Evolutionary conservation across 2,888 invertebrate genomes (phyloP).

Genomic region (Anarsia innoxiella): DNA sequence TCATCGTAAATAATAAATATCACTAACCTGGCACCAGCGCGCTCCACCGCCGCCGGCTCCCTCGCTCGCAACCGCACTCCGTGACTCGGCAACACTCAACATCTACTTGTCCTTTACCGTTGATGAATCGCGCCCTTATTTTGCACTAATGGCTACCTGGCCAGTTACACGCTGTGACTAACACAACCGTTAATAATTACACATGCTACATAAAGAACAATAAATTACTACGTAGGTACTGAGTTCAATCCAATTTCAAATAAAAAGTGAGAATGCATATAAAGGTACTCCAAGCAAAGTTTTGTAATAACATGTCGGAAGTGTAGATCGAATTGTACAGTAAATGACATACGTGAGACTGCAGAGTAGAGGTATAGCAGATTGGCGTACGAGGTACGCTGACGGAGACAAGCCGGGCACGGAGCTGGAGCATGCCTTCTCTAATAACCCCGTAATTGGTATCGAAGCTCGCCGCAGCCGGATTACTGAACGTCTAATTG

Average conservation of each 20-base stretch:
- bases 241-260: too few species aligned
- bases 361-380: too few species aligned
- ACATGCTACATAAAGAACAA: too few species aligned
- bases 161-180: too few species aligned
- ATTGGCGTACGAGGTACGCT: conserved; percentile 17
- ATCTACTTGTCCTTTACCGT: conserved; percentile 34
- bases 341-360: too few species aligned
- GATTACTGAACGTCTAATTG: conserved; percentile 75
- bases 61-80: conserved; percentile 20
- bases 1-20: conserved; percentile 66
- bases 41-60: too few species aligned
- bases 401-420: conserved; percentile 39
- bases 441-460: conserved; percentile 75
- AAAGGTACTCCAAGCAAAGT: too few species aligned
- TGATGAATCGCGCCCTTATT: conserved; percentile 31
- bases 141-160: conserved; percentile 23
- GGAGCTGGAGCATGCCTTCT: conserved; percentile 45
- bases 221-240: too few species aligned
- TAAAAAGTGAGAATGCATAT: too few species aligned
- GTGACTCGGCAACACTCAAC: conserved; percentile 28
- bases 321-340: conserved; percentile 1
- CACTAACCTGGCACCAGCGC: too few species aligned
- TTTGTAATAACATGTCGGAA: background rate
- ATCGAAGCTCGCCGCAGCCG: conserved; percentile 72
- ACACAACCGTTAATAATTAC: too few species aligned